Percentiles rank a stretch among this genome's conserved stretches.
These are phyloP conservation scores for Omphaloscelis lunosa DNA, from an alignment of 2,888 invertebrate species.

Conservation along the genomic window DNA sequence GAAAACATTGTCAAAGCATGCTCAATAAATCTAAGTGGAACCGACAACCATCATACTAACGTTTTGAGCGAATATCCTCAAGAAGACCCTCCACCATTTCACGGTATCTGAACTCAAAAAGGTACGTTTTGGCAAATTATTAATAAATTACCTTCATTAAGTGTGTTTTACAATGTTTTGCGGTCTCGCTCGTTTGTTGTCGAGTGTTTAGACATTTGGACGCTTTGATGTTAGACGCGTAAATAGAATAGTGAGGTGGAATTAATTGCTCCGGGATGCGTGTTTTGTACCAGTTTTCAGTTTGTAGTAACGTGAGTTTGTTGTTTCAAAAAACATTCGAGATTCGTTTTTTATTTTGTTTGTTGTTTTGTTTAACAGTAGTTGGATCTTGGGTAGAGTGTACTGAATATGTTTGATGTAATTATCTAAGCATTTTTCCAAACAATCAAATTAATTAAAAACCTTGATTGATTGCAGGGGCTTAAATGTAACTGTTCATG, in stretches of 20 bases:
- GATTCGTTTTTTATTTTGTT: not conserved
- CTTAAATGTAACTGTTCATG: not conserved
- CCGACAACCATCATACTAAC: conserved; percentile 39
- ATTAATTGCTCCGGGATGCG: conserved; percentile 61
- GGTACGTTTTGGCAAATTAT: conserved; percentile 79
- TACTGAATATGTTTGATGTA: not conserved
- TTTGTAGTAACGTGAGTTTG: not conserved
- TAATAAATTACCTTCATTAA: conserved; percentile 86
- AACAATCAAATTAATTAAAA: not conserved
- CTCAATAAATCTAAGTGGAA: conserved; percentile 48
- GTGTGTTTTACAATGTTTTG: conserved; percentile 83
- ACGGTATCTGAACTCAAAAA: conserved; percentile 72
- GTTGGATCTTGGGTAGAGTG: not conserved
- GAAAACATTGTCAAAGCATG: conserved; percentile 38
- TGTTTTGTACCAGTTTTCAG: conserved; percentile 33
- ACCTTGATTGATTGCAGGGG: not conserved
- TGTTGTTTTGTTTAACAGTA: not conserved
- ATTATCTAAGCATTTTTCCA: not conserved
- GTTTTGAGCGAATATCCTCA: conserved; percentile 42
- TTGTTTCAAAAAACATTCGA: conserved; percentile 17
- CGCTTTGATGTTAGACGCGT: conserved; percentile 77
- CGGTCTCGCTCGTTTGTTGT: conserved; percentile 78
- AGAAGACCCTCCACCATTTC: conserved; percentile 65
- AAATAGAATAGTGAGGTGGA: conserved; percentile 64
- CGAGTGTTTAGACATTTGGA: conserved; percentile 76